A percentile compares a stretch with the other conserved stretches of the same genome.
phyloP scores from a whole-genome alignment of 2,888 invertebrate genomes.

The Rotaria sp. region DNA sequence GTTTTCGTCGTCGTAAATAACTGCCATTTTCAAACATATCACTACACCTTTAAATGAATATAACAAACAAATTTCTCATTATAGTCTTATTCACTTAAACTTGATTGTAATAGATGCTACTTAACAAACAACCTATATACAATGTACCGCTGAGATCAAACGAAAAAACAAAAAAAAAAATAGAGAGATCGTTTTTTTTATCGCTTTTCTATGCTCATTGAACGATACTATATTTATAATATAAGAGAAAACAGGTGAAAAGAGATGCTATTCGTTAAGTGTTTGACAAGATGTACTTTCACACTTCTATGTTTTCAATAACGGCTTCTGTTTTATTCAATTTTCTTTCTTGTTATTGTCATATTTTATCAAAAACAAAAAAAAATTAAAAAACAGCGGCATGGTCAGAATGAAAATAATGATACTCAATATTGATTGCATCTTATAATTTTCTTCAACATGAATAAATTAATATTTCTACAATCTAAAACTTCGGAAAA shows the following conservation, averaged over 20 bases:
- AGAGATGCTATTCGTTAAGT: conserved; percentile 5
- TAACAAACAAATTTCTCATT: neutral
- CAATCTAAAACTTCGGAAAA: no score
- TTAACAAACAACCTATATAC: neutral
- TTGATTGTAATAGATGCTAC: neutral
- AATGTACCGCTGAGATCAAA: neutral
- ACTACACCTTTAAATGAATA: conserved; percentile 67
- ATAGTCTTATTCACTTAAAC: neutral
- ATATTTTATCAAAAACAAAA: neutral
- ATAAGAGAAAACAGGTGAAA: conserved; percentile 14
- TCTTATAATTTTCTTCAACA: no score
- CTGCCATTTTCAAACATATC: conserved; percentile 84
- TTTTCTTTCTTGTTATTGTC: neutral
- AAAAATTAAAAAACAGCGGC: no score
- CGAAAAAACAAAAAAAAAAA: neutral
- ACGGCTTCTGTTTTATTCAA: conserved; percentile 22
- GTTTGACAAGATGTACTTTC: conserved; percentile 18
- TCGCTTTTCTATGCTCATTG: neutral
- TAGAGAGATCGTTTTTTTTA: neutral
- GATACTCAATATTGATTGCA: no score
- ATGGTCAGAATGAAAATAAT: no score
- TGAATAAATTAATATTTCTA: no score
- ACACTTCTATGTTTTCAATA: neutral
- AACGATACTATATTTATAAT: neutral
- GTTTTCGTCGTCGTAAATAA: conserved; percentile 68